phyloP scores from a whole-genome alignment of 2,888 invertebrate genomes.

The Punctoribates punctum region DNA sequence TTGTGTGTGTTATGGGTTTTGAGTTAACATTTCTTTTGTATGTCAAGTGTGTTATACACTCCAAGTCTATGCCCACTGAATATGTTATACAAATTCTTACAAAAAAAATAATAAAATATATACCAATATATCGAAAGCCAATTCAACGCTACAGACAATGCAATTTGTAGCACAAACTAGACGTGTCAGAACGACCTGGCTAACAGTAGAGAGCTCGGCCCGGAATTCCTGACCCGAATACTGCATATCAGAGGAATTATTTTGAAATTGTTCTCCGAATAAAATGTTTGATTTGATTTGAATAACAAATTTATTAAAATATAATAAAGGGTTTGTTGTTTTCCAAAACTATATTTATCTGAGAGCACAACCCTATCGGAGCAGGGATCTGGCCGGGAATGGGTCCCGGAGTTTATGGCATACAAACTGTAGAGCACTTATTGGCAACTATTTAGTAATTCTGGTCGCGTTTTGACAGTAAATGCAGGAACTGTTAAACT shows the following conservation, averaged over 20 bases:
- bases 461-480: neutral
- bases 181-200: neutral
- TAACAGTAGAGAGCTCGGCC: neutral
- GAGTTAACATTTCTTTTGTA: neutral
- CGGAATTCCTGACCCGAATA: neutral
- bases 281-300: too few species aligned
- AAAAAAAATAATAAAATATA: neutral
- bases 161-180: neutral
- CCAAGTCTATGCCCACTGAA: neutral
- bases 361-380: too few species aligned
- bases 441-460: constrained; percentile 1
- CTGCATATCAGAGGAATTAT: too few species aligned
- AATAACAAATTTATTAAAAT: too few species aligned
- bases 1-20: neutral
- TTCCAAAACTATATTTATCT: too few species aligned
- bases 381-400: too few species aligned
- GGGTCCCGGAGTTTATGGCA: neutral
- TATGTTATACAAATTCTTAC: neutral
- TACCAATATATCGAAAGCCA: neutral
- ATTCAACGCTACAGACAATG: constrained; percentile 7
- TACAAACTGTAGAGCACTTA: neutral
- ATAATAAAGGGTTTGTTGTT: too few species aligned
- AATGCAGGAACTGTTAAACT: constrained; percentile 4
- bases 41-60: neutral
- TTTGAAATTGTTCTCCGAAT: too few species aligned